These are phyloP conservation scores for Indri indri DNA, from an alignment of 2,113 vertebrate species.

Conservation along the genomic window DNA sequence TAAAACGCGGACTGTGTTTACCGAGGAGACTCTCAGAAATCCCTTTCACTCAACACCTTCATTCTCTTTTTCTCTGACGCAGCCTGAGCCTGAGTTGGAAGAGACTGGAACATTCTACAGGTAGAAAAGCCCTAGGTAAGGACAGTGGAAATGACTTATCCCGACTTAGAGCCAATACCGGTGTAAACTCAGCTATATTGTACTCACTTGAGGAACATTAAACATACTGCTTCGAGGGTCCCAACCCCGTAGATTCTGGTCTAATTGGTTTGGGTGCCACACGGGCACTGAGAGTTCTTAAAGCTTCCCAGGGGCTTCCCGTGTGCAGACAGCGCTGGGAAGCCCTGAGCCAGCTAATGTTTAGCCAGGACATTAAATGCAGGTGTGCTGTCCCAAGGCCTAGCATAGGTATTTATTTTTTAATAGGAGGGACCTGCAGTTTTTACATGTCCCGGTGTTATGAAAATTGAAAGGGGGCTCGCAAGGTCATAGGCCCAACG, in stretches of 20 bases:
- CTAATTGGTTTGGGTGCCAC: neutral
- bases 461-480: neutral
- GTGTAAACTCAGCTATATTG: neutral
- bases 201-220: neutral
- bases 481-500: neutral
- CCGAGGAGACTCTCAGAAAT: too few relatives aligned
- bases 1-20: neutral
- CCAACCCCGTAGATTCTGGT: neutral
- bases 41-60: neutral
- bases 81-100: neutral
- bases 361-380: neutral
- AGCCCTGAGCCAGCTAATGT: neutral
- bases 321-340: neutral
- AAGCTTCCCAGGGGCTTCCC: neutral
- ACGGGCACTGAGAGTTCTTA: neutral
- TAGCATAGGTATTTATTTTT: neutral
- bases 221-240: neutral
- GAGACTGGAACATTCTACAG: neutral
- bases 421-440: neutral
- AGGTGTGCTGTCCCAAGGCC: neutral
- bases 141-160: neutral
- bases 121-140: neutral
- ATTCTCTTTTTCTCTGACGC: rapidly evolving
- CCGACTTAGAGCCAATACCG: neutral
- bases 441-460: neutral